These are phyloP conservation scores for Reticulitermes lucifugus DNA, from an alignment of 2,888 invertebrate genomes.

Conservation along the genomic window DNA sequence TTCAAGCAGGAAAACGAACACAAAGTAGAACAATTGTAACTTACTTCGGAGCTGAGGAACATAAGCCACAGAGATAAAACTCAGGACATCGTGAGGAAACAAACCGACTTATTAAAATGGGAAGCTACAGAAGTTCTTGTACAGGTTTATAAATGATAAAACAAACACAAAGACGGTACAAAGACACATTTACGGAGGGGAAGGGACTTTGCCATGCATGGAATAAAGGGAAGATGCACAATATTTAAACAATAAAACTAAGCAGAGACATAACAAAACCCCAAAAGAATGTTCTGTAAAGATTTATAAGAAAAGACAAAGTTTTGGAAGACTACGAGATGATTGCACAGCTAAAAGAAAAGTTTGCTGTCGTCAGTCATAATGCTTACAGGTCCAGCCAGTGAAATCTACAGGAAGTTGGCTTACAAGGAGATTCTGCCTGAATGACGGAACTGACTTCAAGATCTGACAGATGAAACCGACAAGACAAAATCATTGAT, in stretches of 20 bases:
- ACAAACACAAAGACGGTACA: neutral
- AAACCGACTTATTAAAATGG: too few relatives aligned
- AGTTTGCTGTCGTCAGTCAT: neutral
- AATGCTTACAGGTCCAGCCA: neutral
- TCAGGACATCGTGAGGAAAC: too few relatives aligned
- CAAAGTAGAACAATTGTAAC: too few relatives aligned
- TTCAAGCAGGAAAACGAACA: too few relatives aligned
- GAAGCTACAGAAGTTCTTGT: neutral
- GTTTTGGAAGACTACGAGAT: neutral
- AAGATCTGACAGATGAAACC: too few relatives aligned
- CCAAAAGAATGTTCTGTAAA: neutral
- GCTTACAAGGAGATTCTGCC: too few relatives aligned
- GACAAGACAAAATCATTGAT: too few relatives aligned
- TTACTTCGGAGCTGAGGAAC: too few relatives aligned
- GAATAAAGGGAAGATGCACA: neutral
- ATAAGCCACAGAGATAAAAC: too few relatives aligned
- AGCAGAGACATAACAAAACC: neutral
- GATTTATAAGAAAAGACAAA: neutral
- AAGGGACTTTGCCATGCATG: neutral
- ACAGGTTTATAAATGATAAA: neutral
- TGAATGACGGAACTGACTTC: too few relatives aligned
- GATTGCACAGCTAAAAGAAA: neutral
- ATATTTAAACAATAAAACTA: neutral
- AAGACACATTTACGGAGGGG: neutral
- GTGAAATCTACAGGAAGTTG: too few relatives aligned